These are phyloP conservation scores for Scotopteryx bipunctaria DNA, from an alignment of 2,888 invertebrate species.

Conservation along the genomic window DNA sequence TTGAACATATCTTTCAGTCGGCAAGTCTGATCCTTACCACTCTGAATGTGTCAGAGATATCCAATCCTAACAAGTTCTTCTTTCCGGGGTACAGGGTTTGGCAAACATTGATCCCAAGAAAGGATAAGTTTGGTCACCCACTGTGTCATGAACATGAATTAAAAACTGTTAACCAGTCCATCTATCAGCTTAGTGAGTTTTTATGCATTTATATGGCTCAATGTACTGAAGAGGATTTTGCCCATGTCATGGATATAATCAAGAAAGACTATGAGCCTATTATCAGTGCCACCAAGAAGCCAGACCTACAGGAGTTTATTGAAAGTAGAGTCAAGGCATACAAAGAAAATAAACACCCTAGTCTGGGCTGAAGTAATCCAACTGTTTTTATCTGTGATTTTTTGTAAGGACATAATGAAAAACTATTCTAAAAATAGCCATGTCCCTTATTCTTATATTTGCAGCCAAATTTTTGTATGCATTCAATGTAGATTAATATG, in stretches of 20 bases:
- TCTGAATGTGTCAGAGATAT: constrained; percentile 50
- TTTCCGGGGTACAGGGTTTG: constrained; percentile 64
- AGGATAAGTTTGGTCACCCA: constrained; percentile 29
- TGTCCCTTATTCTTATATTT: background rate
- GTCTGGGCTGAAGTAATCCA: background rate
- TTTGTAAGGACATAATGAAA: constrained; percentile 8
- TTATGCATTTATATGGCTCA: constrained; percentile 61
- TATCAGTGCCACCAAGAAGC: constrained; percentile 49
- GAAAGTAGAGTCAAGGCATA: constrained; percentile 54
- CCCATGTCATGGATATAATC: constrained; percentile 54
- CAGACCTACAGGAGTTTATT: constrained; percentile 48
- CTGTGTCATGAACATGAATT: constrained; percentile 58
- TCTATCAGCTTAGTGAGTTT: constrained; percentile 19
- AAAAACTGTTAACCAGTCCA: constrained; percentile 27
- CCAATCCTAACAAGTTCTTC: constrained; percentile 59
- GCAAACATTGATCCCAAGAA: constrained; percentile 46
- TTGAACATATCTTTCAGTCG: constrained; percentile 67
- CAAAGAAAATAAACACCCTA: constrained; percentile 21
- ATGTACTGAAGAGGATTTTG: constrained; percentile 58
- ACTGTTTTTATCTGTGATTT: constrained; percentile 14
- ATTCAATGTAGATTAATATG: background rate
- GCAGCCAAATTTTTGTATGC: constrained; percentile 1
- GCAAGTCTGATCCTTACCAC: constrained; percentile 56
- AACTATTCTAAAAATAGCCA: constrained; percentile 22
- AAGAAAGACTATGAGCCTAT: constrained; percentile 59